A percentile compares a stretch with the other conserved stretches of the same genome.
Conservation (phyloP, 2,888 invertebrate species). For the Eledone cirrhosa region DNA sequence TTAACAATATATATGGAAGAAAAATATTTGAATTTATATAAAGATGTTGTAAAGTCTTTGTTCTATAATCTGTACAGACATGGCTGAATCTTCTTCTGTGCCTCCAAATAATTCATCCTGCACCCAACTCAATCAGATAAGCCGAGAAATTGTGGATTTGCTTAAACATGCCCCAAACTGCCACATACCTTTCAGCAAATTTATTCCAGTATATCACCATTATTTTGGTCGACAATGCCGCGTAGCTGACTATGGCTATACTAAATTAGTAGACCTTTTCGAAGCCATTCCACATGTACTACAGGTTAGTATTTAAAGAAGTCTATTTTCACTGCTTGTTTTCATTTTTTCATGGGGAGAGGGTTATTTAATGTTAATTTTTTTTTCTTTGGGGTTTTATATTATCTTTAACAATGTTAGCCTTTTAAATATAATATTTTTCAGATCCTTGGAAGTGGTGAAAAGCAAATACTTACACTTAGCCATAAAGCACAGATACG, state of each 20-base stretch:
- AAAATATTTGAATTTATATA: slow-evolving; percentile 27
- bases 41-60: slow-evolving; percentile 37
- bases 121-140: slow-evolving; percentile 76
- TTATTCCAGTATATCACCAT: slow-evolving; percentile 94
- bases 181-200: slow-evolving; percentile 87
- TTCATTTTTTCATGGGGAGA: not conserved
- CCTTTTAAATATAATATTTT: slow-evolving; percentile 31
- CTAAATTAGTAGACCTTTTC: slow-evolving; percentile 89
- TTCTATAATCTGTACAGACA: too few species aligned
- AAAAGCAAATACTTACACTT: slow-evolving; percentile 84
- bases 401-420: too few species aligned
- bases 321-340: not conserved
- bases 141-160: slow-evolving; percentile 88
- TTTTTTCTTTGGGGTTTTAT: not conserved
- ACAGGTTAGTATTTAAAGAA: slow-evolving; percentile 72
- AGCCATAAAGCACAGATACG: slow-evolving; percentile 82
- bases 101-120: not conserved
- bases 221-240: slow-evolving; percentile 92
- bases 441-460: slow-evolving; percentile 89
- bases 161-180: slow-evolving; percentile 85
- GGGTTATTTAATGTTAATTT: not conserved
- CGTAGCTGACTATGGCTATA: slow-evolving; percentile 91
- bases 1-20: too few species aligned
- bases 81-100: too few species aligned
- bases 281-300: slow-evolving; percentile 79